phyloP scores from a whole-genome alignment of 2,888 invertebrate genomes.

The Dyspetes luteomarginatus region DNA sequence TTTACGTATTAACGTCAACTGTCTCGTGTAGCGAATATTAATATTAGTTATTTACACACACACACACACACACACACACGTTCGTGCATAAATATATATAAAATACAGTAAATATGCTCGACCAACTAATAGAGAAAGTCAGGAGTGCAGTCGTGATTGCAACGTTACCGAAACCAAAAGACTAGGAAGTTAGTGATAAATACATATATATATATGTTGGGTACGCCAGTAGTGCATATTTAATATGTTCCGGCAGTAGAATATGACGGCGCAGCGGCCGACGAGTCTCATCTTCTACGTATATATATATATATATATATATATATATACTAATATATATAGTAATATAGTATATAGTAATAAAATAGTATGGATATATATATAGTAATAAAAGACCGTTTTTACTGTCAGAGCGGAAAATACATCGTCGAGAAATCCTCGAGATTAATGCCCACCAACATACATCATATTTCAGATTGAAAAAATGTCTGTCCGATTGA shows the following conservation, averaged over 20 bases:
- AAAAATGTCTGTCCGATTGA: background rate
- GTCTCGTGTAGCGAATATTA: background rate
- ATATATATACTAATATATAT: no score
- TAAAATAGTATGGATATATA: constrained; percentile 5
- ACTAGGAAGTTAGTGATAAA: constrained; percentile 22
- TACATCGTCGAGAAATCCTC: constrained; percentile 24
- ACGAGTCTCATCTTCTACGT: constrained; percentile 15
- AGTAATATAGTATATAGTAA: constrained; percentile 1
- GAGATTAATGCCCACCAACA: constrained; percentile 32
- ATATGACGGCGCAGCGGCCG: constrained; percentile 29
- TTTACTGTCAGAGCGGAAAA: background rate
- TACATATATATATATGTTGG: constrained; percentile 28
- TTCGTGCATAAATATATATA: constrained; percentile 1
- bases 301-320: no score
- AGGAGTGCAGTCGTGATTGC: constrained; percentile 33
- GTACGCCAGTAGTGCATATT: constrained; percentile 55
- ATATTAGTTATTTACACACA: constrained; percentile 5
- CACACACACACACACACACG: background rate
- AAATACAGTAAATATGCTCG: background rate
- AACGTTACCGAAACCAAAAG: constrained; percentile 15
- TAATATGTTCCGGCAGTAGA: constrained; percentile 57
- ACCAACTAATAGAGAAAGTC: background rate
- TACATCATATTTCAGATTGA: constrained; percentile 23
- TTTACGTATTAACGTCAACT: constrained; percentile 21
- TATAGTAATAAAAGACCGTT: constrained; percentile 4